Evolutionary conservation across 1,140 invertebrate genomes (phyloP).

Genomic region (Pristionchus pacificus): DNA sequence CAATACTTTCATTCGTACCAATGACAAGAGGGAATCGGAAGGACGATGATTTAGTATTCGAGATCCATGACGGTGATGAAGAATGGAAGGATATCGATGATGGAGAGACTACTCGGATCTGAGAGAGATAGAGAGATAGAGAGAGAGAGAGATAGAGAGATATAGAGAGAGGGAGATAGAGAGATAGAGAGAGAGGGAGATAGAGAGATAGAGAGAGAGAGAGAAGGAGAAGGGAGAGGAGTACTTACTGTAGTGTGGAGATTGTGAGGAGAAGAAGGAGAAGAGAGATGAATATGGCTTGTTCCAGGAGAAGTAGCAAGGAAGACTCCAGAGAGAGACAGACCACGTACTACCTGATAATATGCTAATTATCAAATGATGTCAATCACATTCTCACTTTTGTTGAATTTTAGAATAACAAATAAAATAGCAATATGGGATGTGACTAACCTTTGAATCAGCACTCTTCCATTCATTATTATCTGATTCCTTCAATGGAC

Average conservation of each 20-base stretch:
- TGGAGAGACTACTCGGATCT: too few species aligned
- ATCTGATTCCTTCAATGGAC: neutral
- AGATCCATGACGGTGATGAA: neutral
- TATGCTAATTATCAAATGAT: neutral
- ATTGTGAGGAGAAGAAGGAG: neutral
- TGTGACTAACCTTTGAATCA: neutral
- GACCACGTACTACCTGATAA: neutral
- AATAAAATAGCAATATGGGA: too few species aligned
- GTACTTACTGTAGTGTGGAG: neutral
- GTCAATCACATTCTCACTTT: neutral
- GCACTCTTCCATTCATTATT: neutral
- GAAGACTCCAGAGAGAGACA: too few species aligned
- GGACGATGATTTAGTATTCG: neutral
- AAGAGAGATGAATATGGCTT: neutral
- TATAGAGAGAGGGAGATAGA: too few species aligned
- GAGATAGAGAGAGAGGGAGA: neutral
- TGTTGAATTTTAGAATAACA: too few species aligned
- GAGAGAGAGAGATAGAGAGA: too few species aligned
- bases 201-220: neutral
- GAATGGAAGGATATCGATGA: too few species aligned
- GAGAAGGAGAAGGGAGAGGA: neutral
- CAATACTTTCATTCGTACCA: neutral
- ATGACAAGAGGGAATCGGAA: constrained; percentile 7
- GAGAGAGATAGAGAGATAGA: too few species aligned
- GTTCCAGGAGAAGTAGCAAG: neutral